Evolutionary conservation across 2,888 invertebrate species (phyloP), one percentile per base, ranked within the genome.

Genomic region (Pristionchus exspectatus): DNA sequence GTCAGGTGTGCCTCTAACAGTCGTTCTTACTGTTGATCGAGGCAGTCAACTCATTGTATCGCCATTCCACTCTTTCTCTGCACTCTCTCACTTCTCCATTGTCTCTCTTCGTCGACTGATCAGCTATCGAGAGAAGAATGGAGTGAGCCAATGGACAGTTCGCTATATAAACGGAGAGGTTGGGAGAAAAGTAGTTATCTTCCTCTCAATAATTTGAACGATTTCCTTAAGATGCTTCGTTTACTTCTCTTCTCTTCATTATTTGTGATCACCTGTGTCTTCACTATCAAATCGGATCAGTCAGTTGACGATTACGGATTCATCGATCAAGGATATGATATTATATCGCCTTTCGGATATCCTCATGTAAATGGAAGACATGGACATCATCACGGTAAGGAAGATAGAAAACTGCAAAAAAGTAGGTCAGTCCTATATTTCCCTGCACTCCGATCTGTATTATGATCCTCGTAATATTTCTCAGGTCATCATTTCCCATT

Each of bases 81-180:
- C 77, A n/a, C 77, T 77, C 72, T 72, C 72, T 77, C 44, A 18
- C 18, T 77, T 77, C 44, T 27, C 33, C 72, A 72, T 24, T 33
- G 18, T 77, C 77, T 77, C 77, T 77, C 77, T 24, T 24, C 12
- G 14, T 77, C 44, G 38, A 24, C 77, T 77, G 44, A 77, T 77
- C 77, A 77, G 77, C 77, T 77, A 77, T 77, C 77, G 77, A 77
- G 77, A 33, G 50, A 77, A 77, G 38, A 77, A 77, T 77, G 44
- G 77, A 38, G 77, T 16, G 77, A 74, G 33, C 12, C 66, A 66
- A 24, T 27, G n/a, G 66, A 27, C 30, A 33, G 72, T 44, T n/a
- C 77, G 4, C 77, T 77, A 77, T 77, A 77, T 77, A 77, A 77
- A 77, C 77, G 77, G 77, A 77, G 44, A 44, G 44, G 77, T 77